phyloP scores from a whole-genome alignment of 2,888 invertebrate species.

The Eudasyphora cyanicolor region DNA sequence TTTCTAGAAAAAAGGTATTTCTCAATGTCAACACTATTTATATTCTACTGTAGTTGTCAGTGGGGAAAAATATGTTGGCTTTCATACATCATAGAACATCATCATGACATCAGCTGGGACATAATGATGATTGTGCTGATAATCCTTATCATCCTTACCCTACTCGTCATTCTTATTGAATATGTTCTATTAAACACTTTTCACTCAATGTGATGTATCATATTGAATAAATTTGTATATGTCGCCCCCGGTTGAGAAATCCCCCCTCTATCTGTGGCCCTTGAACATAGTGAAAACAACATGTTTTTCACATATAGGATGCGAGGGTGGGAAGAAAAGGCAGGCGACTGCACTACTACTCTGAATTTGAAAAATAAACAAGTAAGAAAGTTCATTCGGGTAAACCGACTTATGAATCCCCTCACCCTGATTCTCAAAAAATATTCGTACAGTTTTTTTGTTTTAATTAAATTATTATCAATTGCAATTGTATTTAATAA shows the following conservation, averaged over 20 bases:
- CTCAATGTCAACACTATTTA: background rate
- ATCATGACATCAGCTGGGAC: background rate
- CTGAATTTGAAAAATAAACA: too few relatives aligned
- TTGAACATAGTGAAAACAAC: background rate
- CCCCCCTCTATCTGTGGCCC: background rate
- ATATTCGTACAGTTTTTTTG: too few relatives aligned
- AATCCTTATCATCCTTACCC: background rate
- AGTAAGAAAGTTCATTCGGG: too few relatives aligned
- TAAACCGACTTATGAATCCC: too few relatives aligned
- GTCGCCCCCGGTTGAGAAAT: background rate
- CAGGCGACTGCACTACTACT: too few relatives aligned
- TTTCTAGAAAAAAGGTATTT: background rate
- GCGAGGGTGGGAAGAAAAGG: background rate
- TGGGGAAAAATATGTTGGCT: background rate
- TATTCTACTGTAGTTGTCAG: background rate
- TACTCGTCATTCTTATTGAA: background rate
- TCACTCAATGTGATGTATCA: slow-evolving; percentile 53
- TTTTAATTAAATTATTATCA: too few relatives aligned
- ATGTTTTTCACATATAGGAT: background rate
- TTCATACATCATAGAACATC: background rate
- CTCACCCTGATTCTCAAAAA: too few relatives aligned
- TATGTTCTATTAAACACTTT: slow-evolving; percentile 55
- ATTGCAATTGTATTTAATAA: too few relatives aligned
- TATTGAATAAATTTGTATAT: slow-evolving; percentile 33
- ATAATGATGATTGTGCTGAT: slow-evolving; percentile 2